These are phyloP conservation scores for Myotis pilosus DNA, from an alignment of 2,797 vertebrate genomes.

Conservation along the genomic window DNA sequence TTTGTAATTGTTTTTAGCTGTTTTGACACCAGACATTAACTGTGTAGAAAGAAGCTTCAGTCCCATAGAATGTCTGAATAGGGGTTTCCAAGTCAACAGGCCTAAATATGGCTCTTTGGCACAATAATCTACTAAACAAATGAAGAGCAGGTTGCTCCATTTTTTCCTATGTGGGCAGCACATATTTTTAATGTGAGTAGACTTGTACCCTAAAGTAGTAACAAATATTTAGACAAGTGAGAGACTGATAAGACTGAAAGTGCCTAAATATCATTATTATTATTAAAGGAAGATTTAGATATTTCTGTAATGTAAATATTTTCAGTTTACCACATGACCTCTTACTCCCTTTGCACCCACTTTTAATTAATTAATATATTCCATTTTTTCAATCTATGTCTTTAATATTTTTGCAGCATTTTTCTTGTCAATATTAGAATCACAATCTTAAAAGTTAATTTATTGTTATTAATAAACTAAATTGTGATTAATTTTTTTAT, in stretches of 20 bases:
- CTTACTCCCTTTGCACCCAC: neutral
- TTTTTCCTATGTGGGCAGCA: neutral
- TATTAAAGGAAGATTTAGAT: neutral
- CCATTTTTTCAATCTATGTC: neutral
- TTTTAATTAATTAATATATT: neutral
- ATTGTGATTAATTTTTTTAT: constrained; percentile 1
- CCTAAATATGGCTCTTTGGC: neutral
- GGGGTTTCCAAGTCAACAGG: neutral
- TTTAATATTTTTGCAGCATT: neutral
- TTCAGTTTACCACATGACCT: neutral
- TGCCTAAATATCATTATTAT: neutral
- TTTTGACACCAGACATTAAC: neutral
- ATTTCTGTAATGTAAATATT: neutral
- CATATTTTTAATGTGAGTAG: neutral
- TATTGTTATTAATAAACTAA: neutral
- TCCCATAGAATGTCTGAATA: no score
- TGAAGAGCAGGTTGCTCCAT: neutral
- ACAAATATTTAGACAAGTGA: neutral
- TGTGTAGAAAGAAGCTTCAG: neutral
- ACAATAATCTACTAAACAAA: neutral
- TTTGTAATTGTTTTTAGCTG: neutral
- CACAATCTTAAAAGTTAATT: neutral
- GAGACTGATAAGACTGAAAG: neutral
- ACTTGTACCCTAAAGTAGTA: neutral
- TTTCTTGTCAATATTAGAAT: neutral